phyloP scores from a whole-genome alignment of 2,888 invertebrate genomes.

The Tenodera sinensis region DNA sequence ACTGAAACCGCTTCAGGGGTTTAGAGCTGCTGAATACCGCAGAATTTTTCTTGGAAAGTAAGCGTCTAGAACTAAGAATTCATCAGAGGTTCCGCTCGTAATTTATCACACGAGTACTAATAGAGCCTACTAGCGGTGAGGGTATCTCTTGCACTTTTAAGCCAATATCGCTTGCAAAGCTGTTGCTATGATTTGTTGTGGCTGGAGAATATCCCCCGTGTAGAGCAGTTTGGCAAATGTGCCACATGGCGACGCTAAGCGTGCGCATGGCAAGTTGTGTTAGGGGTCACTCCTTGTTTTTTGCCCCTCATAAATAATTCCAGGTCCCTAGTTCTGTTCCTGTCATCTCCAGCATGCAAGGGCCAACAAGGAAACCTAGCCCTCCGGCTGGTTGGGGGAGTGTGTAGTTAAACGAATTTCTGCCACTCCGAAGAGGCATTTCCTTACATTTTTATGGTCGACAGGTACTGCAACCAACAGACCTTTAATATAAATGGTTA shows the following conservation, averaged over 20 bases:
- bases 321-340: neutral
- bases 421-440: neutral
- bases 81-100: too few relatives aligned
- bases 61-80: too few relatives aligned
- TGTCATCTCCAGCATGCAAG: neutral
- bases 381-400: neutral
- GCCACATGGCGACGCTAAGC: neutral
- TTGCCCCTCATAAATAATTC: neutral
- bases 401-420: neutral
- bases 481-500: too few relatives aligned
- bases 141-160: too few relatives aligned
- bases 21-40: too few relatives aligned
- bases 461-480: too few relatives aligned
- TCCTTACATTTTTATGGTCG: too few relatives aligned
- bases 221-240: neutral
- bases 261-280: neutral
- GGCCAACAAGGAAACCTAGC: neutral
- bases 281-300: neutral
- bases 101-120: too few relatives aligned
- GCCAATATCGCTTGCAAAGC: neutral
- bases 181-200: neutral
- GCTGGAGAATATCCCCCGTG: neutral
- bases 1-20: too few relatives aligned
- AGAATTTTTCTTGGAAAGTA: too few relatives aligned
- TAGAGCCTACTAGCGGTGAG: too few relatives aligned